Percentiles rank a stretch among this genome's conserved stretches.
phyloP scores from a whole-genome alignment of 2,888 invertebrate species.

The Bruchidius siliquastri region DNA sequence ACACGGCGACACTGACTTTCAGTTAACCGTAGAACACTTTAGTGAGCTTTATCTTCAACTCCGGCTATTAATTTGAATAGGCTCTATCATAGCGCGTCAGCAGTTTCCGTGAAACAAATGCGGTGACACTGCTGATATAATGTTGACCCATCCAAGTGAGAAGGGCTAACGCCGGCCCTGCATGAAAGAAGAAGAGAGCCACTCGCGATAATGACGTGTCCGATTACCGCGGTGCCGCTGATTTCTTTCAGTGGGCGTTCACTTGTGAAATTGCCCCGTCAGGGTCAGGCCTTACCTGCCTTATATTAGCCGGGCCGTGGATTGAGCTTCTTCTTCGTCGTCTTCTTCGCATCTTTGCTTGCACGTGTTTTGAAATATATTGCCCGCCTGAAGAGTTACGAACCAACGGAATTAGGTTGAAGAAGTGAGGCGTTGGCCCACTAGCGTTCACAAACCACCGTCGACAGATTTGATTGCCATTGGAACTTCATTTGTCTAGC shows the following conservation, averaged over 20 bases:
- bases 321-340: conserved; percentile 14
- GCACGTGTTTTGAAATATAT: conserved; percentile 12
- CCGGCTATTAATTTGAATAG: no score
- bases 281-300: conserved; percentile 38
- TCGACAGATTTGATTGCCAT: no score
- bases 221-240: conserved; percentile 34
- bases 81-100: no score
- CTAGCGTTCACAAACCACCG: background rate
- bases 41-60: no score
- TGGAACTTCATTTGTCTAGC: background rate
- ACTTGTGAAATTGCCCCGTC: conserved; percentile 41
- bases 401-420: background rate
- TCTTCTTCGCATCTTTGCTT: conserved; percentile 2
- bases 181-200: conserved; percentile 7
- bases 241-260: conserved; percentile 39
- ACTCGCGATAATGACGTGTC: conserved; percentile 35
- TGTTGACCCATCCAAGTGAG: no score
- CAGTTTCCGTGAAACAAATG: no score
- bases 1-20: no score
- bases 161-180: background rate
- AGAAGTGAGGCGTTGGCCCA: background rate
- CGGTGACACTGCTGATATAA: no score
- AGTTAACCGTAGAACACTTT: no score
- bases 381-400: background rate
- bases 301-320: conserved; percentile 22